These are phyloP conservation scores for Periophthalmus modestus DNA, from an alignment of 2,113 vertebrate genomes.

Conservation along the genomic window DNA sequence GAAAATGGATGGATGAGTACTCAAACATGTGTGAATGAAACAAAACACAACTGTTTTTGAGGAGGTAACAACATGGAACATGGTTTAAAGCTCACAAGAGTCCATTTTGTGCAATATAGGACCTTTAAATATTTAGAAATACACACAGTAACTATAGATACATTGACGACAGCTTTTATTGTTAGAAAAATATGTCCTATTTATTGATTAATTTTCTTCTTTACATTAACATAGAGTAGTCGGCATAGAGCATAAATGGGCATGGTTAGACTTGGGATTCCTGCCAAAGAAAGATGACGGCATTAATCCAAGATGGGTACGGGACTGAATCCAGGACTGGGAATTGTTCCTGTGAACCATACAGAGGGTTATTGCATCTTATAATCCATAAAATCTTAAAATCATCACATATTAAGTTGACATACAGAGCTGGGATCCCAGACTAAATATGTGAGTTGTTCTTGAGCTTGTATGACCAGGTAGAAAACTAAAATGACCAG, in stretches of 20 bases:
- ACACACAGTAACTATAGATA: neutral
- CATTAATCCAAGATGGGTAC: slow-evolving; percentile 82
- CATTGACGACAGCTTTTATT: neutral
- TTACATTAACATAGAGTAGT: slow-evolving; percentile 57
- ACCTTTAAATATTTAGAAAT: too few relatives aligned
- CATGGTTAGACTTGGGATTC: slow-evolving; percentile 79
- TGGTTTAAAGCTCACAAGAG: too few relatives aligned
- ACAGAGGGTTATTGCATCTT: slow-evolving; percentile 43
- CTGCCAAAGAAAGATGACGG: slow-evolving; percentile 80
- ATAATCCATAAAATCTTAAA: slow-evolving; percentile 57
- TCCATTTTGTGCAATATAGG: too few relatives aligned
- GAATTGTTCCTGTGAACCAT: slow-evolving; percentile 17
- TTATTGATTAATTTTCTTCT: slow-evolving; percentile 37
- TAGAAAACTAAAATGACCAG: slow-evolving; percentile 89
- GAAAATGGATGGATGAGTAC: too few relatives aligned
- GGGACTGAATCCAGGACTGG: neutral
- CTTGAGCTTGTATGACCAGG: slow-evolving; percentile 80
- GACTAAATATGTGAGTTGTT: slow-evolving; percentile 78
- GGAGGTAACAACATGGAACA: too few relatives aligned
- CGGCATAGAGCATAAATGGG: slow-evolving; percentile 77
- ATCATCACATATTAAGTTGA: neutral
- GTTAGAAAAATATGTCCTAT: neutral
- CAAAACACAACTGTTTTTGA: too few relatives aligned
- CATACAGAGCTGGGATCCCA: slow-evolving; percentile 89
- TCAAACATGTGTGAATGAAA: too few relatives aligned